Conservation (phyloP, 2,113 vertebrate species). For the Phrynosoma platyrhinos region DNA sequence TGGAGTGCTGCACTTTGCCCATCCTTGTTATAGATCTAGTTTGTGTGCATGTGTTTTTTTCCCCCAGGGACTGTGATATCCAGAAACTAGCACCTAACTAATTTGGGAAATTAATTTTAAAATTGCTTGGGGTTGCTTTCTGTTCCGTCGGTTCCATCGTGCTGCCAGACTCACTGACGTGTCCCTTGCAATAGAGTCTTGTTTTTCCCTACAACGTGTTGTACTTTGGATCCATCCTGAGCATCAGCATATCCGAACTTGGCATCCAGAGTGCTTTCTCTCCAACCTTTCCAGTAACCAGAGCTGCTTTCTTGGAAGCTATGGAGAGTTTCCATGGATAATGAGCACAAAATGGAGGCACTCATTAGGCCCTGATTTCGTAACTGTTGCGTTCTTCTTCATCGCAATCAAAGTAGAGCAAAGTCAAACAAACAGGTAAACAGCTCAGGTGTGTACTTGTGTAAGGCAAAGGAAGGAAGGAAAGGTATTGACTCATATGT, state of each 20-base stretch:
- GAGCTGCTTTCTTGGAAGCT: accelerated
- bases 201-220: too few relatives aligned
- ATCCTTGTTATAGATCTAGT: too few relatives aligned
- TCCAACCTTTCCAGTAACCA: background rate
- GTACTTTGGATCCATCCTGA: background rate
- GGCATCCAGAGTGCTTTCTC: background rate
- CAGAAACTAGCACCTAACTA: too few relatives aligned
- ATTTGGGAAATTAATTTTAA: too few relatives aligned
- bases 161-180: background rate
- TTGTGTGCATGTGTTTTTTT: too few relatives aligned
- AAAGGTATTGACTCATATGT: too few relatives aligned
- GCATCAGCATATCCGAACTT: background rate
- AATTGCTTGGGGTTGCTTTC: background rate
- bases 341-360: accelerated
- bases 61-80: too few relatives aligned
- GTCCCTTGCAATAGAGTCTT: background rate
- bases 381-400: background rate
- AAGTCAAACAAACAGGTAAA: accelerated
- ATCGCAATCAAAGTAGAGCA: background rate
- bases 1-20: too few relatives aligned
- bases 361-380: background rate
- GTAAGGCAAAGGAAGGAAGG: background rate
- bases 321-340: accelerated
- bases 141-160: background rate
- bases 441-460: background rate